These are phyloP conservation scores for Etheostoma spectabile DNA, from an alignment of 2,113 vertebrate genomes.

Conservation along the genomic window DNA sequence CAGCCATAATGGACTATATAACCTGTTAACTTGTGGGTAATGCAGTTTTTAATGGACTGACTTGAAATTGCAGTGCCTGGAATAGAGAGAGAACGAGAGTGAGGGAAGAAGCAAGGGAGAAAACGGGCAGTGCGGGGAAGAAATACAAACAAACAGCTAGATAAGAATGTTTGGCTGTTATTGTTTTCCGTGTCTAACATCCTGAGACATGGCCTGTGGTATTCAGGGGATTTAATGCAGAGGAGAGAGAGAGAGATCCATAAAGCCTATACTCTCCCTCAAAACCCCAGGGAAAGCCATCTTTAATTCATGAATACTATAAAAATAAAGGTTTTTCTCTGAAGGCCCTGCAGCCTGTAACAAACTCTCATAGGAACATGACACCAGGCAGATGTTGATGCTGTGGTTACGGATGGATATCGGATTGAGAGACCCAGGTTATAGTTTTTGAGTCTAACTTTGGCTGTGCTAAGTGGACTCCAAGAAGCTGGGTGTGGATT, in stretches of 20 bases:
- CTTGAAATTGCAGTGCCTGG: constrained; percentile 34
- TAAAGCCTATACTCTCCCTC: constrained; percentile 68
- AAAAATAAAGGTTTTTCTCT: constrained; percentile 82
- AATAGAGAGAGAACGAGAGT: constrained; percentile 14
- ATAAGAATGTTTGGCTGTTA: constrained; percentile 76
- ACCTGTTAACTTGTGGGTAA: constrained; percentile 76
- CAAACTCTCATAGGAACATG: constrained; percentile 70
- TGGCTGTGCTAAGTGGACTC: constrained; percentile 52
- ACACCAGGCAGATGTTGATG: constrained; percentile 69
- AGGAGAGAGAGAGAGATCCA: constrained; percentile 65
- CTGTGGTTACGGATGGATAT: constrained; percentile 56
- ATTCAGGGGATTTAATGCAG: constrained; percentile 77
- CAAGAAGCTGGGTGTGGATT: constrained; percentile 35
- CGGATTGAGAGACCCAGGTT: constrained; percentile 32
- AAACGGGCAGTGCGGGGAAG: constrained; percentile 33
- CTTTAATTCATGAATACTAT: constrained; percentile 84
- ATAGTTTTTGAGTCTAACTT: constrained; percentile 49
- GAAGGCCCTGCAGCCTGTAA: constrained; percentile 78
- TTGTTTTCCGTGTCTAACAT: constrained; percentile 81
- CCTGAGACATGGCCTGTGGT: constrained; percentile 75
- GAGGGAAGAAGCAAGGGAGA: constrained; percentile 20
- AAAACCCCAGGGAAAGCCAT: constrained; percentile 78
- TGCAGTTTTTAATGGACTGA: constrained; percentile 76
- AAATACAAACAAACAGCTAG: constrained; percentile 53
- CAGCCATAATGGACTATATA: constrained; percentile 65